These are phyloP conservation scores for Lepidothrix coronata DNA, from an alignment of 2,113 vertebrate species.

Conservation along the genomic window DNA sequence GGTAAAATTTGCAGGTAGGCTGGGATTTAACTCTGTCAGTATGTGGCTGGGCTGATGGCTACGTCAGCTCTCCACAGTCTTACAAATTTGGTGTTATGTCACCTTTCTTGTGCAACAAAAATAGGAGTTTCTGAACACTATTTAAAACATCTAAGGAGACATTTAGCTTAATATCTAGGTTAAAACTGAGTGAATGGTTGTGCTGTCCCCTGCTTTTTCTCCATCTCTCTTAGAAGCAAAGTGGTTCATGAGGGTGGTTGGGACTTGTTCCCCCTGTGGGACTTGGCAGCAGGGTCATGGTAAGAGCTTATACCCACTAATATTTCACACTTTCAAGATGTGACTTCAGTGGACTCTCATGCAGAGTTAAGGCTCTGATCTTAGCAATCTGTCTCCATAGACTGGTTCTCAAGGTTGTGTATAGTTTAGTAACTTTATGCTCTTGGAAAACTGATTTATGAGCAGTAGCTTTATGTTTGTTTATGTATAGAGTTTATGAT, in stretches of 20 bases:
- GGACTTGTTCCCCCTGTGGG: rapidly evolving
- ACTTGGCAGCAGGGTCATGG: not conserved
- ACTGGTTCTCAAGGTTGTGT: not conserved
- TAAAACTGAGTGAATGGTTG: not conserved
- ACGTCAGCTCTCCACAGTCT: not conserved
- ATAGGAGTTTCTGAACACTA: not conserved
- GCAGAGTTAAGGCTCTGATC: not conserved
- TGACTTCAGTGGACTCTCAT: not conserved
- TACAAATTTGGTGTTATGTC: rapidly evolving
- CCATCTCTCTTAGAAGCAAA: not conserved
- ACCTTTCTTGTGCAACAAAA: not conserved
- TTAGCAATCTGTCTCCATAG: not conserved
- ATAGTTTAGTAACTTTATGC: not conserved
- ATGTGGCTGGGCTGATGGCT: not conserved
- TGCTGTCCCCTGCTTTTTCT: not conserved
- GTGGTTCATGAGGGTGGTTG: not conserved
- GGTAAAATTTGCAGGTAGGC: not conserved
- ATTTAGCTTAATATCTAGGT: not conserved
- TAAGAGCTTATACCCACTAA: not conserved
- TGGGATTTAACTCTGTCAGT: not conserved
- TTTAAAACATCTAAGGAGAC: not conserved
- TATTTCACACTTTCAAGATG: not conserved
- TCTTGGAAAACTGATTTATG: not conserved
- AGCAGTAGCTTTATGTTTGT: not conserved
- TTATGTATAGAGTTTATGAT: not conserved